phyloP scores from a whole-genome alignment of 2,797 vertebrate species.

The Dicrostonyx torquatus region DNA sequence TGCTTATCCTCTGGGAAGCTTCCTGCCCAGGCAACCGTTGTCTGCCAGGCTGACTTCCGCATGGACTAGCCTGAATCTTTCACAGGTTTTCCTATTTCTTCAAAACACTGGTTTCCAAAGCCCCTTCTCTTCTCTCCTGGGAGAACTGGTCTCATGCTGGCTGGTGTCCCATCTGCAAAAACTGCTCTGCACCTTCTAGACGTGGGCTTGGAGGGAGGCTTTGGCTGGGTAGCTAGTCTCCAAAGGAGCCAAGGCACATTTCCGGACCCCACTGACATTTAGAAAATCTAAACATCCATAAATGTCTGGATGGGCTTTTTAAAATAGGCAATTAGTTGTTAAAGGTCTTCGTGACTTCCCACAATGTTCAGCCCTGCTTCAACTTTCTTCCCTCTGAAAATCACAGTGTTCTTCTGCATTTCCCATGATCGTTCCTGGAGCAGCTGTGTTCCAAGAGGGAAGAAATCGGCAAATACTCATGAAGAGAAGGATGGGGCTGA shows the following conservation, averaged over 20 bases:
- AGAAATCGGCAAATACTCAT: background rate
- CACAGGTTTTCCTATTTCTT: slow-evolving; percentile 16
- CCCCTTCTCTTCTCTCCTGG: slow-evolving; percentile 48
- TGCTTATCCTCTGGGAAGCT: slow-evolving; percentile 34
- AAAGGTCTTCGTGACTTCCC: slow-evolving; percentile 69
- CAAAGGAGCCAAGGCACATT: slow-evolving; percentile 74
- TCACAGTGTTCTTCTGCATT: slow-evolving; percentile 57
- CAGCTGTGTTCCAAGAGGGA: background rate
- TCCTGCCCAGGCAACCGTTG: slow-evolving; percentile 56
- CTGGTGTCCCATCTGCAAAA: slow-evolving; percentile 21
- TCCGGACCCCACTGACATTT: slow-evolving; percentile 76
- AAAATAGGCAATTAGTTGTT: slow-evolving; percentile 67
- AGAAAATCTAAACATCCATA: slow-evolving; percentile 75
- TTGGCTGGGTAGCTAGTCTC: slow-evolving; percentile 61
- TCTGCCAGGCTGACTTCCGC: slow-evolving; percentile 42
- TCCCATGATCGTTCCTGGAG: slow-evolving; percentile 67
- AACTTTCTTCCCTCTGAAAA: slow-evolving; percentile 13
- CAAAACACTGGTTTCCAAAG: slow-evolving; percentile 36
- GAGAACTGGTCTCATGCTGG: background rate
- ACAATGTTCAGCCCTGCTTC: slow-evolving; percentile 45
- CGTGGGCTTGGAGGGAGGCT: slow-evolving; percentile 33
- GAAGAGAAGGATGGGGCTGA: background rate
- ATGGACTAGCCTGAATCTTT: background rate
- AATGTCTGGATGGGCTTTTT: slow-evolving; percentile 73
- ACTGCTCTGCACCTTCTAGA: slow-evolving; percentile 23